Evolutionary conservation across 2,888 invertebrate genomes (phyloP).

Genomic region (Lapara coniferarum): DNA sequence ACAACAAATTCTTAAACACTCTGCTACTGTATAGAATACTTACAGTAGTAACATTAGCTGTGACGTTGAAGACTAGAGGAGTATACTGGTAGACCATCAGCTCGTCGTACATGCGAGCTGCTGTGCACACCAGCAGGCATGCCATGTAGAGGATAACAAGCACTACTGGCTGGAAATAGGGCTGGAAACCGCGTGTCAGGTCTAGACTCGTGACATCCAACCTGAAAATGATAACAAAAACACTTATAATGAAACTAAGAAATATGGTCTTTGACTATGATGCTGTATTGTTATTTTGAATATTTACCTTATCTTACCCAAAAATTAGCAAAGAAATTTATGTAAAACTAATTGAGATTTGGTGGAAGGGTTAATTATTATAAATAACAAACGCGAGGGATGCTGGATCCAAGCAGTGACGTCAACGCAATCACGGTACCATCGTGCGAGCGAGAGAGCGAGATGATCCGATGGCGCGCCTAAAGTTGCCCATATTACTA

Average conservation of each 20-base stretch:
- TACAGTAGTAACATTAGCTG: constrained; percentile 66
- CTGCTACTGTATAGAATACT: constrained; percentile 38
- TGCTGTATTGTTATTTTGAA: too few species aligned
- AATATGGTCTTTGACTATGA: background rate
- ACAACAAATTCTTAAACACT: background rate
- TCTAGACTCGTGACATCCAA: constrained; percentile 72
- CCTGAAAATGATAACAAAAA: constrained; percentile 46
- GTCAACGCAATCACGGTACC: too few species aligned
- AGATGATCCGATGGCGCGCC: too few species aligned
- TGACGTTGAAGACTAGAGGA: constrained; percentile 59
- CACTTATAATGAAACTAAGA: background rate
- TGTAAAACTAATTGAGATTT: too few species aligned
- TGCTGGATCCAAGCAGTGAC: background rate
- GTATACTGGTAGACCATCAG: constrained; percentile 78
- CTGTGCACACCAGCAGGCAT: constrained; percentile 71
- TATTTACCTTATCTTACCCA: too few species aligned
- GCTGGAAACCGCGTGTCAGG: constrained; percentile 65
- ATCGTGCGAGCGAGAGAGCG: too few species aligned
- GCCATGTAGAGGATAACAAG: constrained; percentile 74
- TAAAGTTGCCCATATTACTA: too few species aligned
- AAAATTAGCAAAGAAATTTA: too few species aligned
- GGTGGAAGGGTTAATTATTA: too few species aligned
- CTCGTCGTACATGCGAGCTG: constrained; percentile 77
- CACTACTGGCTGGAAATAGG: constrained; percentile 76
- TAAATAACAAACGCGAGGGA: background rate